Conservation (phyloP, 2,113 vertebrate species). For the Phycodurus eques region DNA sequence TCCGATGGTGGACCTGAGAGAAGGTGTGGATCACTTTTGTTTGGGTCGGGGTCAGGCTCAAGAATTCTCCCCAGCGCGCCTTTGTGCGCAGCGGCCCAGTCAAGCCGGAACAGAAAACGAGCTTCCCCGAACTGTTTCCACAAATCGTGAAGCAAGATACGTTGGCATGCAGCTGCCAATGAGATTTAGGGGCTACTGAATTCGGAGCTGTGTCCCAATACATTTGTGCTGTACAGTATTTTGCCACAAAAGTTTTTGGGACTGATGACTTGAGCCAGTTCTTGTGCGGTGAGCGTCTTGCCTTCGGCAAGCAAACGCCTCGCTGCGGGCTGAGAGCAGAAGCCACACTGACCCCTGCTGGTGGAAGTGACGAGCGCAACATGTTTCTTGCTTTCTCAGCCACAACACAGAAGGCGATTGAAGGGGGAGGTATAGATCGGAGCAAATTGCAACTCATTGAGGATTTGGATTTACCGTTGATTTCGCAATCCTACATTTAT, state of each 20-base stretch:
- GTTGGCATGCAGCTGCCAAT: background rate
- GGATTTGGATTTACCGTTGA: background rate
- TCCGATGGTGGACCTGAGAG: background rate
- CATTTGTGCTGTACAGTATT: background rate
- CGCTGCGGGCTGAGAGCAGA: slow-evolving; percentile 25
- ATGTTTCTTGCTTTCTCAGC: background rate
- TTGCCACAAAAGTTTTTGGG: too few relatives aligned
- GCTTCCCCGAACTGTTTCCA: background rate
- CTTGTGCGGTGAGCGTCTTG: too few relatives aligned
- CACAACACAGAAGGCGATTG: background rate
- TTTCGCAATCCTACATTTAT: background rate
- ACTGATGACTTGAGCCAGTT: too few relatives aligned
- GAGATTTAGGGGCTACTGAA: background rate
- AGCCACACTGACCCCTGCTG: slow-evolving; percentile 67
- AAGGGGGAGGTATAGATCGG: background rate
- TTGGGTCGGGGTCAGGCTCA: background rate
- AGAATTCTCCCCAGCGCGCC: background rate
- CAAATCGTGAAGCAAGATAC: background rate
- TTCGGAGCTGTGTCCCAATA: background rate
- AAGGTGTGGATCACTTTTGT: background rate
- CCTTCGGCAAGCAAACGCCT: too few relatives aligned
- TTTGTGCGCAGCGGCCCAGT: background rate
- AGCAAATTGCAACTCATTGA: slow-evolving; percentile 13
- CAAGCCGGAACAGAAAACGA: background rate
- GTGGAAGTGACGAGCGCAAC: slow-evolving; percentile 23